These are phyloP conservation scores for Sebastes fasciatus DNA, from an alignment of 2,113 vertebrate species.

Conservation along the genomic window DNA sequence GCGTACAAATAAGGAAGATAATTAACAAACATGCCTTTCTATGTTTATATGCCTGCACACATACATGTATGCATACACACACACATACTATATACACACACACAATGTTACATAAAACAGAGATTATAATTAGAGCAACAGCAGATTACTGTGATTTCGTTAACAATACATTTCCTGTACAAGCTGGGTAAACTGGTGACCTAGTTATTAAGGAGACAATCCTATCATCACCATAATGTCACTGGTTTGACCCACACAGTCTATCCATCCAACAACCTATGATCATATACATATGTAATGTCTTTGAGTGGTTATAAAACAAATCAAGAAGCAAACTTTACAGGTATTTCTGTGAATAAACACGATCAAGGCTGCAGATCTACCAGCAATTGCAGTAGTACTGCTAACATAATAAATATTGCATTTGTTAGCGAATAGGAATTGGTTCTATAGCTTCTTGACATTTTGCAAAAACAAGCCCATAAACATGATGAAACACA, in stretches of 20 bases:
- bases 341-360: not conserved
- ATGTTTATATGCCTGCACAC: not conserved
- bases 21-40: not conserved
- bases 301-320: not conserved
- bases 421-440: constrained; percentile 9
- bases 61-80: not conserved
- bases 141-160: constrained; percentile 19
- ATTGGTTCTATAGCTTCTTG: constrained; percentile 5
- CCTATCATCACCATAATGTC: constrained; percentile 24
- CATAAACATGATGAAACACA: constrained; percentile 16
- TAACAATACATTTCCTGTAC: not conserved
- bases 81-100: not conserved
- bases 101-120: not conserved
- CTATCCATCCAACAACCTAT: not conserved
- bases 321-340: not conserved
- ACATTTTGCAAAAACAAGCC: constrained; percentile 38
- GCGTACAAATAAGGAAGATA: not conserved
- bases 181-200: constrained; percentile 19
- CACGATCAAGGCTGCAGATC: not conserved
- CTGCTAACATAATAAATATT: not conserved
- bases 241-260: constrained; percentile 17
- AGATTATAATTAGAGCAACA: constrained; percentile 10
- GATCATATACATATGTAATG: not conserved
- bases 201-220: constrained; percentile 21
- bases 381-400: not conserved